These are phyloP conservation scores for Ladona fulva DNA, from an alignment of 1,140 invertebrate species.

Conservation along the genomic window DNA sequence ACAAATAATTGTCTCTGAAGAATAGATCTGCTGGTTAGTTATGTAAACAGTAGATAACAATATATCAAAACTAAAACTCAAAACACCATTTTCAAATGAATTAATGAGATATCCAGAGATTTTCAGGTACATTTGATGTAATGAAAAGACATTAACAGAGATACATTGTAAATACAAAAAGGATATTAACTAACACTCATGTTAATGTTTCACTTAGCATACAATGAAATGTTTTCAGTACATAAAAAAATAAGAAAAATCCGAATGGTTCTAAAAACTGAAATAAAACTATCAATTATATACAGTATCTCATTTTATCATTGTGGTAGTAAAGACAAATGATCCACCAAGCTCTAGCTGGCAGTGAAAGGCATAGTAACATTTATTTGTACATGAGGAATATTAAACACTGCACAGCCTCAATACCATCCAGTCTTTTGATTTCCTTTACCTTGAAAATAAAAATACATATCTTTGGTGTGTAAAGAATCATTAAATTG, in stretches of 20 bases:
- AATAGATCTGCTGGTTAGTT: no score
- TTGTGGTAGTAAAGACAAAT: background rate
- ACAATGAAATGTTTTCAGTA: background rate
- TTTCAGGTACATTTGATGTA: slow-evolving; percentile 1
- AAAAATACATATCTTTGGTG: background rate
- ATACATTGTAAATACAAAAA: background rate
- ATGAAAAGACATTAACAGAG: background rate
- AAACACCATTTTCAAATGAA: no score
- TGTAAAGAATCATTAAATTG: background rate
- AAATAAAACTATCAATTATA: background rate
- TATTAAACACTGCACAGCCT: background rate
- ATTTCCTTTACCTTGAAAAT: background rate
- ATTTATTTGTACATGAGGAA: slow-evolving; percentile 2
- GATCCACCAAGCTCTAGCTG: background rate
- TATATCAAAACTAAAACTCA: no score
- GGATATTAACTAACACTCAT: background rate
- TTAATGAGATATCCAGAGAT: background rate
- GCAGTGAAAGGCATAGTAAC: slow-evolving; percentile 3
- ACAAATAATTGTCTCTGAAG: no score
- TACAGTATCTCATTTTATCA: background rate
- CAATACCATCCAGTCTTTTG: background rate
- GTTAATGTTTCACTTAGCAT: background rate
- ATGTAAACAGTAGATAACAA: no score
- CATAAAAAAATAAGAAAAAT: background rate
- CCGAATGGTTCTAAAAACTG: background rate